phyloP scores from a whole-genome alignment of 2,113 vertebrate species.

The Todiramphus chloris region DNA sequence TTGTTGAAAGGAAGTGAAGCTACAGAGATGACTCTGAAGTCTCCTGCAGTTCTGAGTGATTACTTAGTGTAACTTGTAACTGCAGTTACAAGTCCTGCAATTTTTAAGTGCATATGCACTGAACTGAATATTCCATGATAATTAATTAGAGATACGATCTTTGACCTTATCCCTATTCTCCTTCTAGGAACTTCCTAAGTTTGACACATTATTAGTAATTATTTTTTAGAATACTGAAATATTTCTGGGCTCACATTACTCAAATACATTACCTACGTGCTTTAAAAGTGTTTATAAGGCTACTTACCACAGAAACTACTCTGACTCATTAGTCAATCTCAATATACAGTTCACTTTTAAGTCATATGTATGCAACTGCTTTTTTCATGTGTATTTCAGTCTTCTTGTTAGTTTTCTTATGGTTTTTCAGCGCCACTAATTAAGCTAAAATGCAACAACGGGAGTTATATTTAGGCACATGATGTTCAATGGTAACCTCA shows the following conservation, averaged over 20 bases:
- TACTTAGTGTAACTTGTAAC: neutral
- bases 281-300: neutral
- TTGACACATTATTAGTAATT: neutral
- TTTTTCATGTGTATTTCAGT: neutral
- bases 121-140: neutral
- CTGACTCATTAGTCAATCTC: neutral
- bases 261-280: neutral
- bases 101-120: neutral
- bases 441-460: neutral
- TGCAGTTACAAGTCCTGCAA: neutral
- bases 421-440: neutral
- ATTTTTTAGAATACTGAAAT: neutral
- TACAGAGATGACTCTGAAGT: neutral
- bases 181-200: neutral
- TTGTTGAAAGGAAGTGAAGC: neutral
- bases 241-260: neutral
- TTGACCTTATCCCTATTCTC: neutral
- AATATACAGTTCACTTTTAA: neutral
- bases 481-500: neutral
- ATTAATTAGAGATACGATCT: neutral
- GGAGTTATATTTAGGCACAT: neutral
- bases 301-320: neutral
- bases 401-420: neutral
- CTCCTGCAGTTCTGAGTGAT: neutral
- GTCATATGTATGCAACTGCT: neutral